Conservation (phyloP, 2,797 vertebrate genomes). For the Typhlichthys subterraneus region DNA sequence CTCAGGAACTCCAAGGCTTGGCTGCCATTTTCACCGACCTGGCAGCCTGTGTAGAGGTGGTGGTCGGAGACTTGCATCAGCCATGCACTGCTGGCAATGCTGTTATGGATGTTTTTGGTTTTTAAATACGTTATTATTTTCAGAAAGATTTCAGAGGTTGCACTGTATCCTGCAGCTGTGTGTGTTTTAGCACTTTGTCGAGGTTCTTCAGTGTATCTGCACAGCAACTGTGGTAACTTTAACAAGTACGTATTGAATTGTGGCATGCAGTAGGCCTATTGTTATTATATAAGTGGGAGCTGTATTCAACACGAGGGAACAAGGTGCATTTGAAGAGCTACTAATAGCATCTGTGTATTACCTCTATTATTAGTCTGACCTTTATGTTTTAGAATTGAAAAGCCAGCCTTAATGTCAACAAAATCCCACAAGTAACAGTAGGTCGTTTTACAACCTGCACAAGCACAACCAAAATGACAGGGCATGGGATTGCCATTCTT, state of each 20-base stretch:
- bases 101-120: no score
- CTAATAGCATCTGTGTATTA: conserved; percentile 7
- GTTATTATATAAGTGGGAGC: neutral
- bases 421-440: conserved; percentile 12
- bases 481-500: neutral
- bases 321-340: neutral
- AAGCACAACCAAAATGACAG: neutral
- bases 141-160: conserved; percentile 10
- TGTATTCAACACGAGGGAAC: conserved; percentile 10
- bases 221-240: neutral
- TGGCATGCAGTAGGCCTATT: no score
- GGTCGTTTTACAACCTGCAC: conserved; percentile 2
- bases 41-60: conserved; percentile 40
- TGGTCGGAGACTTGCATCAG: conserved; percentile 32
- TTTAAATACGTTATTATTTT: no score
- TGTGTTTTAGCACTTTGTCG: neutral
- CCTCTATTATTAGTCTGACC: conserved; percentile 12
- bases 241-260: no score
- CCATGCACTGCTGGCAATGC: neutral
- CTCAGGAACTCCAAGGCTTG: conserved; percentile 42
- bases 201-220: neutral
- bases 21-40: conserved; percentile 38
- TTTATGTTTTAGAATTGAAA: conserved; percentile 29
- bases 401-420: conserved; percentile 20
- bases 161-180: conserved; percentile 3